Base-by-base conservation (phyloP, 2,888 invertebrate species). In the Zelleria hepariella region DNA sequence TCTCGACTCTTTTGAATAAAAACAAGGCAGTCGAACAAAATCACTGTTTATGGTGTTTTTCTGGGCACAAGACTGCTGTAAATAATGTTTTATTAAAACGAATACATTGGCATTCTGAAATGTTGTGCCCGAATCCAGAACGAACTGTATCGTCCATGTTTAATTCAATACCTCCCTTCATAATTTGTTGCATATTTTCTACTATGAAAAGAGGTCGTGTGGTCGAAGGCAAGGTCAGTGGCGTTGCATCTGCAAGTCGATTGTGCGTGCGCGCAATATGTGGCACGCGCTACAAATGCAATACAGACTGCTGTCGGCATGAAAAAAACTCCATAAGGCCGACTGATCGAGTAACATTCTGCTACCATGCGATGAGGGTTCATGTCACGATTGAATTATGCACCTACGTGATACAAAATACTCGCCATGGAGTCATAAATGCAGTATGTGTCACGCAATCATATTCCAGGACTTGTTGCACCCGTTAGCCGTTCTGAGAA, bases 181-280 rank as follows among this genome's bases (percentile, higher is more conserved):
- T 42, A 15, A 42, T 42, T 42, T 42, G 15, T 42, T 42, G 32
- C 32, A 42, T 15, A 42, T 42, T 42, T 42, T 42, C 32, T 42
- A 42, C 32, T 15, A 15, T 42, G 15, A 42, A 55, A 55, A 55
- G 32, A 55, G 55, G 55, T 55, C 55, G 55, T 27, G 6, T 27
- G 57, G 26, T 24, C 62, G 65, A 60, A 63, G 62, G 66, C 71
- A 73, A 73, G 72, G 74, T 69, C 72, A 68, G 64, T 67, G 69
- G 63, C 70, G 63, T 62, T 66, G 69, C 69, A 71, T 68, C 68
- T 69, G 69, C 67, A 68, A 67, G 66, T 68, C 67, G 69, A 73
- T 68, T 68, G 68, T 67, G 66, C 65, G 53, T 64, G 64, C 63
- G 63, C 65, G 63, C 64, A 59, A 51, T 62, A 61, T 62, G 60